phyloP scores from a whole-genome alignment of 2,888 invertebrate genomes.

The Drosophila setosimentum region DNA sequence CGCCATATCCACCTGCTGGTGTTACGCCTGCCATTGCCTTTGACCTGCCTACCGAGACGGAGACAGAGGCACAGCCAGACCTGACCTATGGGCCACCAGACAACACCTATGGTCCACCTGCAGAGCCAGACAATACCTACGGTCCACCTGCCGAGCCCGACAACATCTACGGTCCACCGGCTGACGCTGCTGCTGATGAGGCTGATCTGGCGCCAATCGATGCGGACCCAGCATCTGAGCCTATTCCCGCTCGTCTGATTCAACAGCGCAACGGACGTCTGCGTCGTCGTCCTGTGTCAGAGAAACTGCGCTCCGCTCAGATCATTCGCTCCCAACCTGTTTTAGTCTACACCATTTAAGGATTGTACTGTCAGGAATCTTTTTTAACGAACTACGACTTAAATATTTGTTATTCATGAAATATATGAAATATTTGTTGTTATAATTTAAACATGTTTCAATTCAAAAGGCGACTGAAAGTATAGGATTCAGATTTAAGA shows the following conservation, averaged over 20 bases:
- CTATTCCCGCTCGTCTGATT: conserved; percentile 69
- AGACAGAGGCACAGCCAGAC: conserved; percentile 76
- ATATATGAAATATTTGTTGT: conserved; percentile 32
- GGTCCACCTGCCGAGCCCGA: conserved; percentile 66
- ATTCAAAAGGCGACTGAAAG: not conserved
- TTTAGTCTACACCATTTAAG: conserved; percentile 73
- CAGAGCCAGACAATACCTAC: conserved; percentile 68
- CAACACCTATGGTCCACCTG: conserved; percentile 61
- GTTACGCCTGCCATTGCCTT: conserved; percentile 78
- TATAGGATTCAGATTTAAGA: not conserved
- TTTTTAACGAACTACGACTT: conserved; percentile 37
- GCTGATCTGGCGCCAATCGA: conserved; percentile 38
- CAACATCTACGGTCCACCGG: conserved; percentile 73
- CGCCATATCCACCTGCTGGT: conserved; percentile 79
- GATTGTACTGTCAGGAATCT: conserved; percentile 3
- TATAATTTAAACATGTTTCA: conserved; percentile 6
- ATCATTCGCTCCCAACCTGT: conserved; percentile 73
- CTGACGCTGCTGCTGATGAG: conserved; percentile 48
- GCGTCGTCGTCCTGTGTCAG: conserved; percentile 55
- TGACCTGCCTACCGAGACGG: conserved; percentile 75
- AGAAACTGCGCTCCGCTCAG: conserved; percentile 65
- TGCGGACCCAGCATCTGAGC: conserved; percentile 51
- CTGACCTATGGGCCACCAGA: conserved; percentile 70
- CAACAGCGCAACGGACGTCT: conserved; percentile 65
- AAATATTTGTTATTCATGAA: conserved; percentile 39